Percentiles rank a stretch among this genome's conserved stretches.
phyloP scores from a whole-genome alignment of 2,888 invertebrate genomes.

The Parnassius glacialis region DNA sequence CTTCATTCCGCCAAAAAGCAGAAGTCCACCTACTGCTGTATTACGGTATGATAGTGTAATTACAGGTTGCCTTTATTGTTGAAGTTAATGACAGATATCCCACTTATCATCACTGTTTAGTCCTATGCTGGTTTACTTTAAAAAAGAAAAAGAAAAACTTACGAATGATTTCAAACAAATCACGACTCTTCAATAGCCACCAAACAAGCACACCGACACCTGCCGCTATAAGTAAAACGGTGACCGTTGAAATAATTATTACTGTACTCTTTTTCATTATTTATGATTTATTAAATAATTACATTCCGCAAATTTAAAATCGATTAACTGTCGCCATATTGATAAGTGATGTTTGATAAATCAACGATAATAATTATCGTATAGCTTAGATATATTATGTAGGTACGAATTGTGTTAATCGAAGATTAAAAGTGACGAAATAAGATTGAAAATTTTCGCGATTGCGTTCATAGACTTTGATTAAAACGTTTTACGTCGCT shows the following conservation, averaged over 20 bases:
- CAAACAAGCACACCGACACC: constrained; percentile 38
- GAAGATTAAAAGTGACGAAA: too few species aligned
- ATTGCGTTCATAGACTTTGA: too few species aligned
- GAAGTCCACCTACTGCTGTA: too few species aligned
- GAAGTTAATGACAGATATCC: too few species aligned
- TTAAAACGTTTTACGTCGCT: too few species aligned
- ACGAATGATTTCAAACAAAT: constrained; percentile 36
- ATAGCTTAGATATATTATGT: too few species aligned
- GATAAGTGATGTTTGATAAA: not conserved
- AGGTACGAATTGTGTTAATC: too few species aligned
- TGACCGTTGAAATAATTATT: constrained; percentile 25
- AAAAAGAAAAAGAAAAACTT: constrained; percentile 26
- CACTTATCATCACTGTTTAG: not conserved
- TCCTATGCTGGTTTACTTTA: not conserved
- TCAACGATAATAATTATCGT: too few species aligned
- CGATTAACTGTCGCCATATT: too few species aligned
- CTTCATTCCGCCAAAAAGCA: not conserved
- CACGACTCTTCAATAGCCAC: constrained; percentile 35
- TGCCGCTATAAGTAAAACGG: constrained; percentile 30
- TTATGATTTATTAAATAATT: not conserved
- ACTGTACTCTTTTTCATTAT: constrained; percentile 23
- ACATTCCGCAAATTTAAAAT: not conserved
- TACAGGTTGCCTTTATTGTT: too few species aligned
- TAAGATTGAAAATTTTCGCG: too few species aligned
- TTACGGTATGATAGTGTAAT: too few species aligned